Conservation (phyloP, 2,113 vertebrate genomes). For the Monopterus albus region DNA sequence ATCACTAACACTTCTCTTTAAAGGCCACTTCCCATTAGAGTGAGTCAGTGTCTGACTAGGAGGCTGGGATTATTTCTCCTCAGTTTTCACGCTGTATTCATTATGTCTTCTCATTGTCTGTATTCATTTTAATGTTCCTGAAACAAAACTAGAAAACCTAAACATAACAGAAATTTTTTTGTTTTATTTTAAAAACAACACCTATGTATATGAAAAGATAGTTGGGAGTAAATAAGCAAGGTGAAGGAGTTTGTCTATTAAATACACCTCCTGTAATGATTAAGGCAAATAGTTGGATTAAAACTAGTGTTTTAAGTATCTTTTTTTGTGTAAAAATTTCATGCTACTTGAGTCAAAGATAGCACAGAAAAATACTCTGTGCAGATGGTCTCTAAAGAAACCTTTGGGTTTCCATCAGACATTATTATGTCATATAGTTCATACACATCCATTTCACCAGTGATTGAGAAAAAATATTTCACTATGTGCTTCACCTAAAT, state of each 20-base stretch:
- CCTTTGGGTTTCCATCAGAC: conserved; percentile 27
- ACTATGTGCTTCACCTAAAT: background rate
- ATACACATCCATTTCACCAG: background rate
- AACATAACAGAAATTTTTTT: background rate
- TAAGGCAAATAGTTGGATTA: conserved; percentile 1
- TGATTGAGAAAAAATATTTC: conserved; percentile 5
- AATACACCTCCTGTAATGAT: conserved; percentile 5
- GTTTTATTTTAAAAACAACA: conserved; percentile 1
- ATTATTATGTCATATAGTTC: conserved; percentile 17
- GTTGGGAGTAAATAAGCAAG: background rate
- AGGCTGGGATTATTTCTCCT: conserved; percentile 42
- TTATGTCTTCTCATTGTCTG: conserved; percentile 25
- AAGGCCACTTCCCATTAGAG: conserved; percentile 61
- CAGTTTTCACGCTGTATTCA: conserved; percentile 40
- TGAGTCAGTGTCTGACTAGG: conserved; percentile 49
- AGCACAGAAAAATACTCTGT: conserved; percentile 10
- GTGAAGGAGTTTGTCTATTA: background rate
- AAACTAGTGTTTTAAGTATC: background rate
- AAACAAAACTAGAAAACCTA: background rate
- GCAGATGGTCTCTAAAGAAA: conserved; percentile 48
- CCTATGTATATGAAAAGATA: background rate
- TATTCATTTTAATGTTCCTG: conserved; percentile 19
- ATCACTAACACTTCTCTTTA: conserved; percentile 61
- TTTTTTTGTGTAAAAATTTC: background rate
- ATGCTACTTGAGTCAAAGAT: conserved; percentile 19